phyloP scores from a whole-genome alignment of 2,888 invertebrate species.

The Unio pictorum region DNA sequence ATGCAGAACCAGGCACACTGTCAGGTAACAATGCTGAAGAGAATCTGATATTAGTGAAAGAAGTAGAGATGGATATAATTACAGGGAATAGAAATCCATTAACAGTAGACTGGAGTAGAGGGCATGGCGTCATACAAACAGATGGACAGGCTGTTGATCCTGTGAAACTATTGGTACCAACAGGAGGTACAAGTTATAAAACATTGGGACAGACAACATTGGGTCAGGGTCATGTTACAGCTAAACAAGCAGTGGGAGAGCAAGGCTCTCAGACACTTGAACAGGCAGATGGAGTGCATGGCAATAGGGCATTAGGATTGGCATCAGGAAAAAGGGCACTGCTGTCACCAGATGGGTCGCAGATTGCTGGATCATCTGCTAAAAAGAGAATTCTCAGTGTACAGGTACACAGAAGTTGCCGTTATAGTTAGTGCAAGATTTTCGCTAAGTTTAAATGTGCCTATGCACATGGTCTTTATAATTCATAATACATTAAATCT shows the following conservation, averaged over 20 bases:
- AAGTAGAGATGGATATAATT: background rate
- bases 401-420: conserved; percentile 1
- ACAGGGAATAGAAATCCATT: conserved; percentile 6
- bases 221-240: no score
- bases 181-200: conserved; percentile 10
- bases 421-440: no score
- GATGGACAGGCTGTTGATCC: conserved; percentile 38
- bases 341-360: conserved; percentile 9
- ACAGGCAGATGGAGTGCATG: no score
- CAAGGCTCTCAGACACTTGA: no score
- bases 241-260: no score
- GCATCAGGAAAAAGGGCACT: conserved; percentile 17
- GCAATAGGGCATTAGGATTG: no score
- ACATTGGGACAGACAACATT: background rate
- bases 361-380: conserved; percentile 14
- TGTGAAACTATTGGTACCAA: conserved; percentile 40
- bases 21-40: no score
- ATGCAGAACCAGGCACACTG: no score
- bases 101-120: conserved; percentile 26
- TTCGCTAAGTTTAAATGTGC: no score
- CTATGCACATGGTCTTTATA: no score
- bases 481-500: no score
- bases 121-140: conserved; percentile 15
- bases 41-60: no score
- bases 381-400: conserved; percentile 19